A percentile compares a stretch with the other conserved stretches of the same genome.
phyloP scores from a whole-genome alignment of 2,888 invertebrate genomes.

The Brachyptera putata region DNA sequence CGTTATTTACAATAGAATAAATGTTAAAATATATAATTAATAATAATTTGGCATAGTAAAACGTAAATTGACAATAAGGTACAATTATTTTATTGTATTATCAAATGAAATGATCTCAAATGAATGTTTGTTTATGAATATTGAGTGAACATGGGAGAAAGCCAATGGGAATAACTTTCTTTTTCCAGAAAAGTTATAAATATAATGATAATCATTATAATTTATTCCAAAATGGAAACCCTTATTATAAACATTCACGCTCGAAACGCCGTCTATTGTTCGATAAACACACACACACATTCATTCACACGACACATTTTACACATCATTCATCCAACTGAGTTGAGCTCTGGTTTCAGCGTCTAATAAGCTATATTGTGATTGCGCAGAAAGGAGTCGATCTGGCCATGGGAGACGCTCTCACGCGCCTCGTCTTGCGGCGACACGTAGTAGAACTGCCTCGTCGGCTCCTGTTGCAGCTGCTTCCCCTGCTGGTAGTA shows the following conservation, averaged over 20 bases:
- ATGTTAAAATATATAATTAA: neutral
- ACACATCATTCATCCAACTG: neutral
- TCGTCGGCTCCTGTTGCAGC: constrained; percentile 41
- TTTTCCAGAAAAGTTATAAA: constrained; percentile 12
- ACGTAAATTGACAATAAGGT: constrained; percentile 14
- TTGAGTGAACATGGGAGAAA: constrained; percentile 15
- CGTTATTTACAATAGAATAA: no score
- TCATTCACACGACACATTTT: constrained; percentile 9
- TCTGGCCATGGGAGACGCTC: constrained; percentile 61
- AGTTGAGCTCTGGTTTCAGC: no score
- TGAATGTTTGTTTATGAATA: constrained; percentile 8
- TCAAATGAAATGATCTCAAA: constrained; percentile 6
- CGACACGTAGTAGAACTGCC: constrained; percentile 53
- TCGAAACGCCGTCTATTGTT: neutral
- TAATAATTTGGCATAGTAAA: constrained; percentile 15
- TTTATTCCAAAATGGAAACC: constrained; percentile 2
- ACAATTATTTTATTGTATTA: no score
- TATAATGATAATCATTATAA: constrained; percentile 14
- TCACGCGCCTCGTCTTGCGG: constrained; percentile 30
- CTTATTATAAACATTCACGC: neutral
- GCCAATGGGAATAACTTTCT: constrained; percentile 20
- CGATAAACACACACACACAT: constrained; percentile 13
- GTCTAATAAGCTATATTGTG: constrained; percentile 37
- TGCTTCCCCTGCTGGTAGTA: constrained; percentile 36
- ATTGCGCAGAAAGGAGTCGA: constrained; percentile 74